These are phyloP conservation scores for Lingula anatina DNA, from an alignment of 2,888 invertebrate genomes.

Conservation along the genomic window DNA sequence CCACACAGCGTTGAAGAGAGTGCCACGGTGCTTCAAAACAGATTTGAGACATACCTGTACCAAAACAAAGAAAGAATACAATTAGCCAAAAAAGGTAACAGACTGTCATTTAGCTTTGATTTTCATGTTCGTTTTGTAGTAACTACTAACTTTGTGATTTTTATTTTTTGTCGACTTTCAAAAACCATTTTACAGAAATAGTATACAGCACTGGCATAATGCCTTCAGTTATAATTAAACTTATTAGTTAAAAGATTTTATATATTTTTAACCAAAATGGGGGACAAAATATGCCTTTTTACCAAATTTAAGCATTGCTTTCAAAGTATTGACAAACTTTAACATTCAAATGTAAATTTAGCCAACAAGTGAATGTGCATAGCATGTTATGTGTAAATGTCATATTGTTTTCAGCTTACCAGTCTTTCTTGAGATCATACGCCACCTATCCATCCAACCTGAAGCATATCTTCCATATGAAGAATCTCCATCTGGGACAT, in stretches of 20 bases:
- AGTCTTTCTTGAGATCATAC: conserved; percentile 87
- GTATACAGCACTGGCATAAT: neutral
- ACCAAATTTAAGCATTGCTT: too few relatives aligned
- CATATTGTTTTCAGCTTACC: conserved; percentile 61
- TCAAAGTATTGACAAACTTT: too few relatives aligned
- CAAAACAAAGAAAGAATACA: conserved; percentile 66
- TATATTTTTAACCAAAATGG: neutral
- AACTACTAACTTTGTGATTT: too few relatives aligned
- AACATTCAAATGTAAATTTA: too few relatives aligned
- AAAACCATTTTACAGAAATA: too few relatives aligned
- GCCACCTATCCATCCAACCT: conserved; percentile 80
- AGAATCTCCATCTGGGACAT: conserved; percentile 82
- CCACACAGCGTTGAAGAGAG: conserved; percentile 60
- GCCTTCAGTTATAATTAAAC: neutral
- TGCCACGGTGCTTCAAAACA: conserved; percentile 74
- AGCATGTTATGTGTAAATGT: neutral
- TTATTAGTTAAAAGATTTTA: neutral
- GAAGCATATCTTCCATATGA: conserved; percentile 73
- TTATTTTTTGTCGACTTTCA: too few relatives aligned
- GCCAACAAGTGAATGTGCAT: neutral
- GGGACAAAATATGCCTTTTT: neutral
- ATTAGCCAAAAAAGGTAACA: conserved; percentile 76
- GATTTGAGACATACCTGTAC: conserved; percentile 68
- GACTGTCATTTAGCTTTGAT: too few relatives aligned
- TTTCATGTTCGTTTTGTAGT: too few relatives aligned